Percentiles rank a stretch among this genome's conserved stretches.
phyloP scores from a whole-genome alignment of 2,113 vertebrate genomes.

The Piprites chloris region DNA sequence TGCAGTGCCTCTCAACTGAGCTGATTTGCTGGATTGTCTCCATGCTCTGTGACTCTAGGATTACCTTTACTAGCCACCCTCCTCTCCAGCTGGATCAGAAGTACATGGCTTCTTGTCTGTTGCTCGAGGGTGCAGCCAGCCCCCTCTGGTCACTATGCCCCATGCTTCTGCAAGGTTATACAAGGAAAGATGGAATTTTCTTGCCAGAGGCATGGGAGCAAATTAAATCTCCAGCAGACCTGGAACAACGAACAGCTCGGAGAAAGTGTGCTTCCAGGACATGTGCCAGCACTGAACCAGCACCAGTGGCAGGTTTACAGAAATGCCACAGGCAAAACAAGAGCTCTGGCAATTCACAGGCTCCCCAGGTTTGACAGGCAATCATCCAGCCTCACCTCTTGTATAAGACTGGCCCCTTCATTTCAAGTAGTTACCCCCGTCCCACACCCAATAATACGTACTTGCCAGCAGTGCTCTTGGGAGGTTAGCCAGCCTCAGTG shows the following conservation, averaged over 20 bases:
- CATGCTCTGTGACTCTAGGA: not conserved
- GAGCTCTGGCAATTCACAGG: constrained; percentile 45
- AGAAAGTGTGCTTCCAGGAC: constrained; percentile 57
- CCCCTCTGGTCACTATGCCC: not conserved
- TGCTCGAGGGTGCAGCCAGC: not conserved
- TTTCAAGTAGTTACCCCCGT: constrained; percentile 19
- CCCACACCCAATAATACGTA: constrained; percentile 24
- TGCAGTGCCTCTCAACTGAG: not conserved
- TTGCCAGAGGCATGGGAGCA: not conserved
- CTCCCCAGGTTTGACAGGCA: constrained; percentile 46
- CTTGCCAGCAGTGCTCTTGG: constrained; percentile 15
- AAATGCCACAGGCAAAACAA: constrained; percentile 54
- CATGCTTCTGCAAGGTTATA: not conserved
- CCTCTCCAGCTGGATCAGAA: not conserved
- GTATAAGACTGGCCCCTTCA: constrained; percentile 49
- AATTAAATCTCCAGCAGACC: constrained; percentile 13
- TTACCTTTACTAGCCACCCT: not conserved
- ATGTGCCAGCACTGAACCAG: constrained; percentile 35
- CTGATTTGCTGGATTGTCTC: not conserved
- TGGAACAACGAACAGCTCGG: constrained; percentile 20
- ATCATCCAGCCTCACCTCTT: constrained; percentile 50
- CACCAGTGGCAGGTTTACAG: constrained; percentile 51
- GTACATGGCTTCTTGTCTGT: rapidly evolving
- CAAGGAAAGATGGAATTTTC: constrained; percentile 17
- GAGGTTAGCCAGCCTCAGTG: not conserved